Evolutionary conservation across 2,797 vertebrate genomes (phyloP).

Genomic region (Champsocephalus esox): DNA sequence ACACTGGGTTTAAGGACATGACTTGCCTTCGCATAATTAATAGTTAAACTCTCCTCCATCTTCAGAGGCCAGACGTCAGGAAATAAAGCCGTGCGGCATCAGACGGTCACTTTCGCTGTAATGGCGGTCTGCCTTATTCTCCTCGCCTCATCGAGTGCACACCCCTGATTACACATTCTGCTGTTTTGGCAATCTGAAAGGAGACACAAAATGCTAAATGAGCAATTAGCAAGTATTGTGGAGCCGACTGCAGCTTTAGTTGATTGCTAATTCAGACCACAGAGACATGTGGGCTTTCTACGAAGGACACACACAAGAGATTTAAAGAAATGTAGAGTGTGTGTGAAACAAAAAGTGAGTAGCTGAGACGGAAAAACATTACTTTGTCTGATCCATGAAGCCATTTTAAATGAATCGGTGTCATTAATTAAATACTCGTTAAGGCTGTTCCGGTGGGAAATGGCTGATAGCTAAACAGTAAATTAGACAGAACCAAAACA

Average conservation of each 20-base stretch:
- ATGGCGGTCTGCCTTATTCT: conserved; percentile 49
- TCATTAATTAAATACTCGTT: conserved; percentile 82
- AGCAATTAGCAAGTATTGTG: conserved; percentile 74
- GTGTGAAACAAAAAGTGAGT: background rate
- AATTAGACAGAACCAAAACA: conserved; percentile 61
- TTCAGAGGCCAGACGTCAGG: conserved; percentile 36
- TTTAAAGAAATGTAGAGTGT: background rate
- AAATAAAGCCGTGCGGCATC: conserved; percentile 41
- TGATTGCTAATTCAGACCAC: conserved; percentile 35
- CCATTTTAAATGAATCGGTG: conserved; percentile 76
- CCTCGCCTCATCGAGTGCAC: conserved; percentile 42
- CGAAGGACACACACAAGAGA: background rate
- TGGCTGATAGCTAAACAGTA: conserved; percentile 62
- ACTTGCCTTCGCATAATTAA: conserved; percentile 11
- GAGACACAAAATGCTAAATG: conserved; percentile 66
- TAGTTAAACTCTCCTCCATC: conserved; percentile 54
- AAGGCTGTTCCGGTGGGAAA: conserved; percentile 77
- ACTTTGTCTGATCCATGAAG: conserved; percentile 44
- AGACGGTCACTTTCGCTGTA: conserved; percentile 38
- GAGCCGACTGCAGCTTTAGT: conserved; percentile 26
- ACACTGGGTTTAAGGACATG: background rate
- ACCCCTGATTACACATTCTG: conserved; percentile 63
- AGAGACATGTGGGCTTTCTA: conserved; percentile 9
- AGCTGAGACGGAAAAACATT: conserved; percentile 16
- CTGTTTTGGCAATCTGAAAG: conserved; percentile 50